Evolutionary conservation across 2,888 invertebrate genomes (phyloP).

Genomic region (Heliconius sara): DNA sequence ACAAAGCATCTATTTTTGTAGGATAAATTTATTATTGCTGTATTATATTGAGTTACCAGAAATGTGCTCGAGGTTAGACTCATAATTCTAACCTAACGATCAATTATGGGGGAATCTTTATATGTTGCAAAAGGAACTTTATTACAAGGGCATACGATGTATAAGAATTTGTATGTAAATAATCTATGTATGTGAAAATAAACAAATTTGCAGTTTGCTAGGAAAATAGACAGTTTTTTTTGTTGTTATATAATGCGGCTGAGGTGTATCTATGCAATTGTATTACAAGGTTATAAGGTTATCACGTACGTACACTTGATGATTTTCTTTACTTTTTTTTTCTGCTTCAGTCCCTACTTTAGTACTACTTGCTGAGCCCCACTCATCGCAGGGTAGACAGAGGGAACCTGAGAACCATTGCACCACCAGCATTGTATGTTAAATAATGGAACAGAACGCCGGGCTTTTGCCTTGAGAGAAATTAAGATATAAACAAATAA

Average conservation of each 20-base stretch:
- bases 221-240: slow-evolving; percentile 4
- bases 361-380: no score
- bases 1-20: slow-evolving; percentile 4
- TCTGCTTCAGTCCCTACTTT: no score
- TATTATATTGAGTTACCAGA: slow-evolving; percentile 8
- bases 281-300: not conserved
- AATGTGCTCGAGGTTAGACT: slow-evolving; percentile 19
- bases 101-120: slow-evolving; percentile 3
- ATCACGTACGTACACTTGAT: not conserved
- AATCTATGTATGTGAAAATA: slow-evolving; percentile 10
- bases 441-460: no score
- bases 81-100: slow-evolving; percentile 29
- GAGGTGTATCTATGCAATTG: not conserved
- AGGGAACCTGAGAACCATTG: no score
- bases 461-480: no score
- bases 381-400: no score
- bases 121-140: slow-evolving; percentile 3
- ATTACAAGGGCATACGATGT: not conserved
- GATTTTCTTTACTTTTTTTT: not conserved
- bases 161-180: not conserved
- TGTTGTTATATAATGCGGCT: not conserved
- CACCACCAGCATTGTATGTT: no score
- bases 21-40: slow-evolving; percentile 13
- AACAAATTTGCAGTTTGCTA: slow-evolving; percentile 16
- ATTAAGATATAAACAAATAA: no score